Percentiles rank a stretch among this genome's conserved stretches.
Conservation (phyloP, 2,113 vertebrate species). For the Toxotes jaculatrix region DNA sequence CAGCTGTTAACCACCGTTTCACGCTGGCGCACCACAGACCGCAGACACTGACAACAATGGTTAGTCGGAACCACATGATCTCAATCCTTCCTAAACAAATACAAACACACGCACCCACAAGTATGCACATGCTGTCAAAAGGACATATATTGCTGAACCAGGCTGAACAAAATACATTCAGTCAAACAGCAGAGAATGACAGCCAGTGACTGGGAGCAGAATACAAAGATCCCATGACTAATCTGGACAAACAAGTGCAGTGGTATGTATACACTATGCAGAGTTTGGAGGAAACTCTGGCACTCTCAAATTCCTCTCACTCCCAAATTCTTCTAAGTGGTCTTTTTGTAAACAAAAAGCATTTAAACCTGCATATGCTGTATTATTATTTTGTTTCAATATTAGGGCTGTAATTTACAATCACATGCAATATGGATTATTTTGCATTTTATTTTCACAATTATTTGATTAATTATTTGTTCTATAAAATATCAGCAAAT, state of each 20-base stretch:
- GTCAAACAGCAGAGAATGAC: slow-evolving; percentile 39
- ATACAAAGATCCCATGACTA: neutral
- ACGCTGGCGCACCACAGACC: slow-evolving; percentile 36
- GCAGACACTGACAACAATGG: slow-evolving; percentile 31
- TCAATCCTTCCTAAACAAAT: slow-evolving; percentile 20
- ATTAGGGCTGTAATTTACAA: neutral
- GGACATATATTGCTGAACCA: slow-evolving; percentile 4
- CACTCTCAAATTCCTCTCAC: no score
- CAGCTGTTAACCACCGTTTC: slow-evolving; percentile 48
- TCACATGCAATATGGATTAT: neutral
- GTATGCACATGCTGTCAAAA: slow-evolving; percentile 8
- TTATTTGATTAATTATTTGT: neutral
- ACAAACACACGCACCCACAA: slow-evolving; percentile 42
- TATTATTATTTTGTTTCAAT: neutral
- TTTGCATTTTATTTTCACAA: neutral
- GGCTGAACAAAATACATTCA: slow-evolving; percentile 32
- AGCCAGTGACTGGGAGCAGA: slow-evolving; percentile 13
- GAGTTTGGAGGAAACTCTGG: slow-evolving; percentile 14
- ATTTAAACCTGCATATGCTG: neutral
- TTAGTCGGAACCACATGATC: slow-evolving; percentile 13
- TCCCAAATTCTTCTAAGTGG: no score
- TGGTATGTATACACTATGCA: neutral
- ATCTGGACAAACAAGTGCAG: neutral
- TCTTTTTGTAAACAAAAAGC: neutral
- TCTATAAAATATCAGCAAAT: no score